Base-by-base conservation (phyloP, 1,140 invertebrate genomes). In the Cheumatopsyche charites region DNA sequence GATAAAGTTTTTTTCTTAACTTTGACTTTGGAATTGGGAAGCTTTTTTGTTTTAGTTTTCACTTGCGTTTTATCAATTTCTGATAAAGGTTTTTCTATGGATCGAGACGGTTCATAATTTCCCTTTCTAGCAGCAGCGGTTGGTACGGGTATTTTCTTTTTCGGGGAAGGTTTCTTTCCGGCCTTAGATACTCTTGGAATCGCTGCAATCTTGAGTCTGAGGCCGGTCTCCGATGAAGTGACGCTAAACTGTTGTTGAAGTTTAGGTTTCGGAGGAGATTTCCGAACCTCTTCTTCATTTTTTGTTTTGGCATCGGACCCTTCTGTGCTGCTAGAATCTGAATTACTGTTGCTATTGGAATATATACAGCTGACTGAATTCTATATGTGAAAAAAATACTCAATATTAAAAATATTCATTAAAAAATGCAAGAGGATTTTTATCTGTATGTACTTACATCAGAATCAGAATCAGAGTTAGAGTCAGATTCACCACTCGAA, bases 391-490 rank as follows among this genome's bases (percentile, higher is more conserved):
- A 36, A 29, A 43, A 62, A 47, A 67, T 58, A 72, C 42, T 36
- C 9, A 36, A 36, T 36, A 36, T 36, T 3, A 9, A 36, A 36
- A 36, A 36, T 36, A 36, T 36, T n/a, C n/a, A n/a, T n/a, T n/a
- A n/a, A n/a, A n/a, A n/a, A n/a, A n/a, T n/a, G n/a, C n/a, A n/a
- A n/a, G n/a, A n/a, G n/a, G n/a, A n/a, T n/a, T n/a, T n/a, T n/a
- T n/a, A n/a, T n/a, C n/a, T n/a, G n/a, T n/a, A n/a, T n/a, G n/a
- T n/a, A 78, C 80, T 79, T 80, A 82, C 82, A 76, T 82, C 82
- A n/a, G 80, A 80, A 71, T 81, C 81, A 13, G 78, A 79, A 67
- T 82, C 82, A 17, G 82, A 82, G 58, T 82, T 78, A 11, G 71
- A 74, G 19, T 78, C 77, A 2, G 76, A 77, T 61, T 78, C 78